These are phyloP conservation scores for Drosophila prolongata DNA, from an alignment of 2,888 invertebrate species.

Conservation along the genomic window DNA sequence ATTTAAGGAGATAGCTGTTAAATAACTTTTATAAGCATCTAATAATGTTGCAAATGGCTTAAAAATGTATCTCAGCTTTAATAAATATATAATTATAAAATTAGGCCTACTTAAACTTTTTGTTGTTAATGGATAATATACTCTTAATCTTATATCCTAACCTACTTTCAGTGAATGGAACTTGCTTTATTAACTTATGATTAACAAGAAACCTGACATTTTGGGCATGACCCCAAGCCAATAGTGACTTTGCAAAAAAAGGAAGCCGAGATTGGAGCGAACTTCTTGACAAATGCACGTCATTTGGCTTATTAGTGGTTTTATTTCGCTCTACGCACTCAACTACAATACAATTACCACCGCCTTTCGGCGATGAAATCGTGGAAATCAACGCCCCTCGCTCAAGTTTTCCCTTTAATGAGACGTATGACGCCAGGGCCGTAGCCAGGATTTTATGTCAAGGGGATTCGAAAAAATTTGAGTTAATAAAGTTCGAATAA, in stretches of 20 bases:
- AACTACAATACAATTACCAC: constrained; percentile 73
- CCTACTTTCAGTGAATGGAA: not conserved
- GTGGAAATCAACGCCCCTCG: constrained; percentile 61
- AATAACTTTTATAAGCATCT: too few species aligned
- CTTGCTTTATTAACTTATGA: constrained; percentile 43
- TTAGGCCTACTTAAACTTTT: too few species aligned
- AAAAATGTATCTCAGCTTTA: too few species aligned
- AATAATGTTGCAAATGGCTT: too few species aligned
- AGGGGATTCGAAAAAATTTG: not conserved
- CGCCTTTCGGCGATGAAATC: constrained; percentile 63
- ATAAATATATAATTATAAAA: too few species aligned
- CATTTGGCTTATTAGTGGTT: constrained; percentile 77
- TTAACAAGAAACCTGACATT: constrained; percentile 35
- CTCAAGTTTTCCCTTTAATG: constrained; percentile 17
- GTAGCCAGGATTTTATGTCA: not conserved
- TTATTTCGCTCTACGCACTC: constrained; percentile 75
- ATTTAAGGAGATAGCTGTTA: too few species aligned
- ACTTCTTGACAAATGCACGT: constrained; percentile 68
- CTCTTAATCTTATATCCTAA: too few species aligned
- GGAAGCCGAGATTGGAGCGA: constrained; percentile 5
- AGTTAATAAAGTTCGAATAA: too few species aligned
- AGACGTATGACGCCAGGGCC: not conserved
- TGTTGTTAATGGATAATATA: too few species aligned
- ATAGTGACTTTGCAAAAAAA: constrained; percentile 7
- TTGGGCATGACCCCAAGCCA: not conserved